Conservation (phyloP, 1,140 invertebrate species). For the Papilio aristodemus region DNA sequence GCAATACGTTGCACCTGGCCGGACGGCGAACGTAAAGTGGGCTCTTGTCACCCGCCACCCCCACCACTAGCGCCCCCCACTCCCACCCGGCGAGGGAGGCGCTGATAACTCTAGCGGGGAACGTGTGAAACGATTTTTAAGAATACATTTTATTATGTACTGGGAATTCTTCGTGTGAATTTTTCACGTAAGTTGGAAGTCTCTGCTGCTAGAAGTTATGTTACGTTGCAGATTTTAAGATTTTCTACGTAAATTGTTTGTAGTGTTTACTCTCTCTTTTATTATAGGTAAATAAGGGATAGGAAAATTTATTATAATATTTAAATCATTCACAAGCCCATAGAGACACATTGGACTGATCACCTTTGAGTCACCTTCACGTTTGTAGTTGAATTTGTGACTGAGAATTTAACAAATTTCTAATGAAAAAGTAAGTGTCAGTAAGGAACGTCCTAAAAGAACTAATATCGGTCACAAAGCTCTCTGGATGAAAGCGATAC, state of each 20-base stretch:
- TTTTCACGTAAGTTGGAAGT: slow-evolving; percentile 36
- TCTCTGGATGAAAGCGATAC: too few species aligned
- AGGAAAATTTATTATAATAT: neutral
- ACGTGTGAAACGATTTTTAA: slow-evolving; percentile 62
- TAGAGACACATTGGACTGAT: neutral
- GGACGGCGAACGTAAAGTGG: slow-evolving; percentile 26
- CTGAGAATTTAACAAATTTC: too few species aligned
- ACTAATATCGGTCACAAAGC: too few species aligned
- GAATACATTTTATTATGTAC: slow-evolving; percentile 41
- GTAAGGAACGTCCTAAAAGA: too few species aligned
- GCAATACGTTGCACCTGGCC: slow-evolving; percentile 40
- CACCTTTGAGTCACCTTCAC: too few species aligned
- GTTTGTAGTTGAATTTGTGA: too few species aligned
- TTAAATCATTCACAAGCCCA: neutral
- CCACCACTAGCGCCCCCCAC: slow-evolving; percentile 25
- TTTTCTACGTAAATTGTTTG: slow-evolving; percentile 23
- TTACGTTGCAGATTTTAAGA: slow-evolving; percentile 25
- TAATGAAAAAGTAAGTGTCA: too few species aligned
- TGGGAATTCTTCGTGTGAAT: slow-evolving; percentile 39
- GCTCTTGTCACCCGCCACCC: slow-evolving; percentile 31
- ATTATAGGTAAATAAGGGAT: neutral
- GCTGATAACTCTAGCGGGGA: slow-evolving; percentile 35
- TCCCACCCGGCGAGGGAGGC: slow-evolving; percentile 36
- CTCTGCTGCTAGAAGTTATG: slow-evolving; percentile 19
- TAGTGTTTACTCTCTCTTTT: neutral